Percentiles rank a stretch among this genome's conserved stretches.
These are phyloP conservation scores for Phaethon lepturus DNA, from an alignment of 2,113 vertebrate species.

Conservation along the genomic window DNA sequence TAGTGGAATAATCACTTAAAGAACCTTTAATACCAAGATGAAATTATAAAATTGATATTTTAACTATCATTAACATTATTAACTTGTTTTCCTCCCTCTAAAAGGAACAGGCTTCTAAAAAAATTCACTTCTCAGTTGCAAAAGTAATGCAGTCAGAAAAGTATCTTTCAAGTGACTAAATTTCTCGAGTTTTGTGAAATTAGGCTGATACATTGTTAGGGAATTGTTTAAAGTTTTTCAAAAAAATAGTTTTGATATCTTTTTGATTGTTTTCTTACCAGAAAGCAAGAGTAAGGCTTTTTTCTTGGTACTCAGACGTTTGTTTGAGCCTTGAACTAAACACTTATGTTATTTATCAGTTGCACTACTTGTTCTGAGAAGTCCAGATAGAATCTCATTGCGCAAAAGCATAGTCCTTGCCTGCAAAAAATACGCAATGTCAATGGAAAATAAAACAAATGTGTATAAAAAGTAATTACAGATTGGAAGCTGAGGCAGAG, in stretches of 20 bases:
- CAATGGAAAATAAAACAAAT: background rate
- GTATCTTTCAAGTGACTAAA: background rate
- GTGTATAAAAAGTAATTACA: background rate
- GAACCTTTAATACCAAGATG: background rate
- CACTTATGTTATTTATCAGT: background rate
- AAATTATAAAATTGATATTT: background rate
- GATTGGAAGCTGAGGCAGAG: background rate
- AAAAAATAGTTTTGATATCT: rapidly evolving
- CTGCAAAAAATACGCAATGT: background rate
- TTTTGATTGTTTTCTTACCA: background rate
- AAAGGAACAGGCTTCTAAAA: background rate
- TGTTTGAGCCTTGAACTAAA: constrained; percentile 29
- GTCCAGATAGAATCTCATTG: background rate
- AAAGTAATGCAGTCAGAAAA: background rate
- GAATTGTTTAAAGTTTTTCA: background rate
- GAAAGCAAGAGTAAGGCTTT: background rate
- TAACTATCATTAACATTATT: background rate
- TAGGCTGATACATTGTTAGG: background rate
- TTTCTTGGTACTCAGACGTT: background rate
- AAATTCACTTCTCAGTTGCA: background rate
- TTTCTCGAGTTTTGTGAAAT: background rate
- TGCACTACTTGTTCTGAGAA: constrained; percentile 3
- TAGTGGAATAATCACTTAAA: background rate
- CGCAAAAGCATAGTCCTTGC: background rate
- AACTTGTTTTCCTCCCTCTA: background rate